A percentile compares a stretch with the other conserved stretches of the same genome.
These are phyloP conservation scores for Parauchenoglanis ngamensis DNA, from an alignment of 2,797 vertebrate species.

Conservation along the genomic window DNA sequence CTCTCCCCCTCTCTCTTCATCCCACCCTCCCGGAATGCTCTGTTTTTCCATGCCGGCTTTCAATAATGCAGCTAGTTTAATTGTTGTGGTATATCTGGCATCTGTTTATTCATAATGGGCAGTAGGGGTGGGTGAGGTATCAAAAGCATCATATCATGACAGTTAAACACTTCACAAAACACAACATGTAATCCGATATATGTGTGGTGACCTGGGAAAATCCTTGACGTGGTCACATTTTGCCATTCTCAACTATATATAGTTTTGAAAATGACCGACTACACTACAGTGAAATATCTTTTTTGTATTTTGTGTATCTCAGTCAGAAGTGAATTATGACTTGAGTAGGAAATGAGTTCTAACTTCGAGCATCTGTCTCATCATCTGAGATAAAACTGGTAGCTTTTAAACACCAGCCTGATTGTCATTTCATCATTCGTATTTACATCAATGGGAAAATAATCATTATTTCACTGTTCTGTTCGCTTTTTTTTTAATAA, in stretches of 20 bases:
- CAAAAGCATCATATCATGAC: neutral
- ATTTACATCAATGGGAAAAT: too few relatives aligned
- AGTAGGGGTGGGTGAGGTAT: neutral
- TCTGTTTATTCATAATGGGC: conserved; percentile 1
- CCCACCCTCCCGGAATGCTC: neutral
- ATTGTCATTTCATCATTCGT: neutral
- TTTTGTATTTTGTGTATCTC: neutral
- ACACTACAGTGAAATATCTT: neutral
- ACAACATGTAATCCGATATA: neutral
- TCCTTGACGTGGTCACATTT: neutral
- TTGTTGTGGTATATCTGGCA: conserved; percentile 17
- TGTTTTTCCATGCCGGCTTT: neutral
- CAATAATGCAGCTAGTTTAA: neutral
- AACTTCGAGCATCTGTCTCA: neutral
- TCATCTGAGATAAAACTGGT: neutral
- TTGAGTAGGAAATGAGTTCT: neutral
- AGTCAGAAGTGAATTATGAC: neutral
- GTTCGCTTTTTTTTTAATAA: too few relatives aligned
- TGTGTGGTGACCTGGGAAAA: neutral
- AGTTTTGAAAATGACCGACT: neutral
- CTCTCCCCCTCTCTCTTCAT: neutral
- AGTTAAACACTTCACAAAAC: neutral
- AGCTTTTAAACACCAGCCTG: neutral
- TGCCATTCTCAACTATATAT: neutral
- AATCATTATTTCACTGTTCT: too few relatives aligned